Base-by-base conservation (phyloP, 2,888 invertebrate species). In the Microctonus brassicae region DNA sequence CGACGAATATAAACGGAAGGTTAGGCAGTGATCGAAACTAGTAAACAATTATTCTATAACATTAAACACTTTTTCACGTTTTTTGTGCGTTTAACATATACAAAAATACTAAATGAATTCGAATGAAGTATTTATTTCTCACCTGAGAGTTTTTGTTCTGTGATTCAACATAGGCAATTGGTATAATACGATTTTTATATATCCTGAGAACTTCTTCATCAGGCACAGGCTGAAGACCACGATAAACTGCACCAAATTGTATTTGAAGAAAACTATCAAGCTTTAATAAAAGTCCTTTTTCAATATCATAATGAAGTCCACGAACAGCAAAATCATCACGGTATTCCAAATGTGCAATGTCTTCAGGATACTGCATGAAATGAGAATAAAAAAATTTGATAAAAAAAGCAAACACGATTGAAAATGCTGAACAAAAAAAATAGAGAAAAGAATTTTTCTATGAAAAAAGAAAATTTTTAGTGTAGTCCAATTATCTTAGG, bases 281-380 rank as follows among this genome's bases (percentile, higher is more conserved):
- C 88, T 99, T 99, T 80, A 99, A 89, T 26, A 99, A 90, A 13
- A 98, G 89, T 2, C 98, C 97, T 88, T 97, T 97, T 88, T 96
- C 94, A 83, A 98, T 95, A 86, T 99, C 99, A 90, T 97, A 99
- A 88, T 99, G 99, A n/a, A 99, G 91, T 39, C 99, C 99, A 75
- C 99, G 91, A 0, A 98, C 96, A 17, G 98, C 97, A 90, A 97
- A 99, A 76, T 94, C 92, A n/a, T 97, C 95, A 83, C 94, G 93
- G 87, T 97, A 99, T 79, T 95, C 93, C 67, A 98, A 89, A 71
- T 93, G 90, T 61, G 91, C 88, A 79, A 99, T 94, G 80, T 92
- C 95, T 82, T 93, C 90, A 3, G 98, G 98, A 89, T 98, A 98
- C 96, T 98, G 88, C 69, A 91, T 88, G 20, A 5, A 20, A n/a